Conservation (phyloP, 2,888 invertebrate species). For the Acleris sparsana region DNA sequence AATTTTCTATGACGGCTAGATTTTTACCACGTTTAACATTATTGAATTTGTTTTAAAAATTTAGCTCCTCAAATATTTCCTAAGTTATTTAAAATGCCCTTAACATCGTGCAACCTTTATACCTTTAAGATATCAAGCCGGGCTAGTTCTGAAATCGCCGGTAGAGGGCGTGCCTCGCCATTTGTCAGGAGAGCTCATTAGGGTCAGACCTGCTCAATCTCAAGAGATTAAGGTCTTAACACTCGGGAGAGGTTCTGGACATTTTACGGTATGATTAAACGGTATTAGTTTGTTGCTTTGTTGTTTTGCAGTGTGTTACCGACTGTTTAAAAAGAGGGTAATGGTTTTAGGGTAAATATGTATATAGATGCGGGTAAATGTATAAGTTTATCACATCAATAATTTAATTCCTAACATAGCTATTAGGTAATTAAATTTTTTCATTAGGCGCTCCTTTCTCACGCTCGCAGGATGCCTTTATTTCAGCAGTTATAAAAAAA, state of each 20-base stretch:
- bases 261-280: slow-evolving; percentile 21
- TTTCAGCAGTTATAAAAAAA: no score
- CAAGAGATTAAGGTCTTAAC: slow-evolving; percentile 69
- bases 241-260: slow-evolving; percentile 47
- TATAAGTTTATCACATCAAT: no score
- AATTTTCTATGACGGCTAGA: no score
- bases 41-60: no score
- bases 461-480: no score
- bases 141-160: slow-evolving; percentile 73
- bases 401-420: no score
- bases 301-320: neutral
- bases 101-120: neutral
- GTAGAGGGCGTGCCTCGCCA: slow-evolving; percentile 73
- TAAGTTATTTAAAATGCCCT: neutral
- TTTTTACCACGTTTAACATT: no score
- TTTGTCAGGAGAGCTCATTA: slow-evolving; percentile 78
- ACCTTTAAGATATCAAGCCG: slow-evolving; percentile 50
- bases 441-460: no score
- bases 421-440: no score
- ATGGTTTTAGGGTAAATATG: no score
- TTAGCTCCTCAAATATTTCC: neutral
- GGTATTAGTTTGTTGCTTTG: slow-evolving; percentile 15
- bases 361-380: no score
- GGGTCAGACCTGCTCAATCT: slow-evolving; percentile 71
- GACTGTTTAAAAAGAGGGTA: neutral